phyloP scores from a whole-genome alignment of 2,888 invertebrate genomes.

The Drosophila limbata region DNA sequence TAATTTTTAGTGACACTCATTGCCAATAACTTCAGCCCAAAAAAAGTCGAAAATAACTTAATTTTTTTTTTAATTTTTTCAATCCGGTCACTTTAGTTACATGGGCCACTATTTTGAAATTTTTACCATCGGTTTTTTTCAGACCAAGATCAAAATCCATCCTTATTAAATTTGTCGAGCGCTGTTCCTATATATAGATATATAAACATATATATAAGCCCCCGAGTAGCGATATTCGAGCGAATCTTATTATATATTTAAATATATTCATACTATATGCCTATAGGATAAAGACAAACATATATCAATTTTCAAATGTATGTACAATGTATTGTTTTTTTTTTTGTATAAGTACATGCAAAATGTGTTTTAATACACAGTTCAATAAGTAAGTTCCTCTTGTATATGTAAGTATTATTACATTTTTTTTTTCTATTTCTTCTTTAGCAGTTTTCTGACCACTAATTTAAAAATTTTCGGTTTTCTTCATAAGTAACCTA shows the following conservation, averaged over 20 bases:
- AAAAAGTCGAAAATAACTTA: too few relatives aligned
- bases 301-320: background rate
- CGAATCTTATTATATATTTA: background rate
- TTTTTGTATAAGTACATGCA: slow-evolving; percentile 14
- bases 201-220: too few relatives aligned
- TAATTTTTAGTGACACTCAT: too few relatives aligned
- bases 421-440: slow-evolving; percentile 18
- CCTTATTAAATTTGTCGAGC: too few relatives aligned
- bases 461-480: slow-evolving; percentile 64
- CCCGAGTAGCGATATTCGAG: too few relatives aligned
- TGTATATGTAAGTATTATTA: slow-evolving; percentile 13
- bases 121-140: too few relatives aligned
- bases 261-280: background rate
- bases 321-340: background rate
- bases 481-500: slow-evolving; percentile 93
- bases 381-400: slow-evolving; percentile 8
- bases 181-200: too few relatives aligned
- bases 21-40: too few relatives aligned
- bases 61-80: too few relatives aligned
- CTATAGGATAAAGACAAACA: slow-evolving; percentile 1
- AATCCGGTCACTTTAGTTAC: too few relatives aligned
- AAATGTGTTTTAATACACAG: slow-evolving; percentile 14
- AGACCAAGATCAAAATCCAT: too few relatives aligned
- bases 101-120: too few relatives aligned
- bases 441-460: slow-evolving; percentile 71